Evolutionary conservation across 2,113 vertebrate species (phyloP).

Genomic region (Neopipo cinnamomea): DNA sequence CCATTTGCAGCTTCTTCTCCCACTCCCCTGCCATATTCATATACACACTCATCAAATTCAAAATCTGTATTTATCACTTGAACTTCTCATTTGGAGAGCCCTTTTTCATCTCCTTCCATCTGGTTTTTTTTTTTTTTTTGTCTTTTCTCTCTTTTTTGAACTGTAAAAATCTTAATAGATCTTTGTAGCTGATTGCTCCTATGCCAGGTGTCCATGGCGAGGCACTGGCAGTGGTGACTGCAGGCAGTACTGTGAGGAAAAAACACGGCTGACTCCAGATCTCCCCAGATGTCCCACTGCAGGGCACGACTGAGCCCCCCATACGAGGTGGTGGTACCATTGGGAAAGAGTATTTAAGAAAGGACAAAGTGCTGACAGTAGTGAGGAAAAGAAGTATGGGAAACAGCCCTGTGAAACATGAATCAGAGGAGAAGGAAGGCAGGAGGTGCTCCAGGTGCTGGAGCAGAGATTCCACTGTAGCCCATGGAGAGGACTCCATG

Average conservation of each 20-base stretch:
- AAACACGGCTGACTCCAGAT: not conserved
- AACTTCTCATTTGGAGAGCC: not conserved
- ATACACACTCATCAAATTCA: not conserved
- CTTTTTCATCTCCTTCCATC: not conserved
- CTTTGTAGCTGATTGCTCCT: not conserved
- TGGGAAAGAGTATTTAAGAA: not conserved
- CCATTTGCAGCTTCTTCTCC: not conserved
- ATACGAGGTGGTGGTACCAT: not conserved
- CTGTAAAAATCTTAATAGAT: not conserved
- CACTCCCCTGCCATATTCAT: rapidly evolving
- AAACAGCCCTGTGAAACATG: not conserved
- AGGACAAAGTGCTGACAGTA: not conserved
- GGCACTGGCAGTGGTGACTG: rapidly evolving
- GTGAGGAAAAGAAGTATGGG: not conserved
- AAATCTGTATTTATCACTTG: not conserved
- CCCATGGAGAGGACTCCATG: too few relatives aligned
- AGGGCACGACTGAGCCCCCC: rapidly evolving
- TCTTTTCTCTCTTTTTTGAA: not conserved
- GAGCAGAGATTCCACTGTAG: not conserved
- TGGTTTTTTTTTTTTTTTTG: not conserved
- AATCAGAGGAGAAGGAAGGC: not conserved
- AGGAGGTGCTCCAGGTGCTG: not conserved
- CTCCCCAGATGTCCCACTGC: rapidly evolving
- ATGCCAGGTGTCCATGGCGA: rapidly evolving
- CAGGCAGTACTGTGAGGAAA: not conserved